Conservation (phyloP, 2,113 vertebrate species). For the Trichechus manatus region DNA sequence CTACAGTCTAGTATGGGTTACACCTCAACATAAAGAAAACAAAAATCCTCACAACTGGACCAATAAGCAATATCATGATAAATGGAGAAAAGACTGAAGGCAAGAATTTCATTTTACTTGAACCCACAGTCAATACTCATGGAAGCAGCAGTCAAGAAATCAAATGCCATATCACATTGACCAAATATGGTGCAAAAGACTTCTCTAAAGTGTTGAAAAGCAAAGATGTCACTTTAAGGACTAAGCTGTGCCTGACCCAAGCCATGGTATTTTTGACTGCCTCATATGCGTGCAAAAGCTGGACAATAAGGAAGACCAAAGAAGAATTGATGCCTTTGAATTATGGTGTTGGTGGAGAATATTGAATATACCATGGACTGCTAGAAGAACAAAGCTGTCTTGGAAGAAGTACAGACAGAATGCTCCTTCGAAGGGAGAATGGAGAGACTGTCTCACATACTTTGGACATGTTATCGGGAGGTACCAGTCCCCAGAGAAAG, state of each 20-base stretch:
- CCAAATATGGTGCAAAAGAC: background rate
- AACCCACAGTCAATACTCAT: too few relatives aligned
- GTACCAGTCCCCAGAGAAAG: background rate
- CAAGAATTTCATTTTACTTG: background rate
- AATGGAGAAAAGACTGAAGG: background rate
- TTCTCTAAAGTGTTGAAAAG: background rate
- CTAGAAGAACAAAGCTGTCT: background rate
- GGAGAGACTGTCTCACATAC: background rate
- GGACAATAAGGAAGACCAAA: background rate
- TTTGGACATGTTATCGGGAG: background rate
- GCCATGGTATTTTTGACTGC: background rate
- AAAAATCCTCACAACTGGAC: background rate
- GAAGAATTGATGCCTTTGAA: background rate
- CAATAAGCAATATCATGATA: background rate
- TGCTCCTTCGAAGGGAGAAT: background rate
- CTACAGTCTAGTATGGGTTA: background rate
- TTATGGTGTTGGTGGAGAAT: background rate
- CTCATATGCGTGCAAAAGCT: background rate
- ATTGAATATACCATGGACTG: background rate
- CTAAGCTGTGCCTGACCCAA: background rate
- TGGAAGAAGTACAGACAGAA: background rate
- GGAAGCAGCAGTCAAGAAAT: background rate
- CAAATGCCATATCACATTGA: background rate
- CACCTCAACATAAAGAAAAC: background rate
- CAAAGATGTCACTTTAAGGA: background rate